Conservation (phyloP, 2,888 invertebrate species). For the Diaphora mendica region DNA sequence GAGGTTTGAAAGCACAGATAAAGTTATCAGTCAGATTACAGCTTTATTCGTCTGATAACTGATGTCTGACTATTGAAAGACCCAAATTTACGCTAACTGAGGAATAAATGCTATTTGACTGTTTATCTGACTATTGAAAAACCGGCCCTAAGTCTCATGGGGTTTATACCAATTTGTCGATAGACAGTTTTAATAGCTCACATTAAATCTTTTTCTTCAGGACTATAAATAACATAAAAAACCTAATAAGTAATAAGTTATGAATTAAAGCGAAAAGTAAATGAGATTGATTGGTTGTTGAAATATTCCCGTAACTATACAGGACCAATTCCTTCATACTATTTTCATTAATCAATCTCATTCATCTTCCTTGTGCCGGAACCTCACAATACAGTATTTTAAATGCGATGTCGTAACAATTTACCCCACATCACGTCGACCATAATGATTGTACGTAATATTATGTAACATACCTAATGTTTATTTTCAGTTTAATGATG, state of each 20-base stretch:
- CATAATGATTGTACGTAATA: constrained; percentile 36
- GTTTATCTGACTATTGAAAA: too few relatives aligned
- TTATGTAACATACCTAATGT: constrained; percentile 17
- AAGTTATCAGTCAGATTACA: too few relatives aligned
- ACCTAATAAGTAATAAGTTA: background rate
- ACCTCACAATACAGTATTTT: constrained; percentile 34
- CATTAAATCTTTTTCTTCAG: background rate
- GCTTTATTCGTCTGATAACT: too few relatives aligned
- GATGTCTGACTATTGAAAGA: too few relatives aligned
- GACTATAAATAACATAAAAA: background rate
- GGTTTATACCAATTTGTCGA: background rate
- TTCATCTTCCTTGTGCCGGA: constrained; percentile 3
- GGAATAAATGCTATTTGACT: too few relatives aligned
- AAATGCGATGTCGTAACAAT: constrained; percentile 40
- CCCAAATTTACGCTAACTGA: too few relatives aligned
- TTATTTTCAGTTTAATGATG: constrained; percentile 9
- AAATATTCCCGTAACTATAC: background rate
- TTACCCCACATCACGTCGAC: constrained; percentile 20
- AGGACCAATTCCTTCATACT: background rate
- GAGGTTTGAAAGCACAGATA: too few relatives aligned
- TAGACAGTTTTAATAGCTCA: background rate
- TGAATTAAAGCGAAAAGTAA: background rate
- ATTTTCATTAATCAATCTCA: background rate
- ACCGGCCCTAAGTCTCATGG: background rate
- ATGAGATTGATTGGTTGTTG: background rate